Evolutionary conservation across 2,113 vertebrate species (phyloP).

Genomic region (Rousettus leschenaultii): DNA sequence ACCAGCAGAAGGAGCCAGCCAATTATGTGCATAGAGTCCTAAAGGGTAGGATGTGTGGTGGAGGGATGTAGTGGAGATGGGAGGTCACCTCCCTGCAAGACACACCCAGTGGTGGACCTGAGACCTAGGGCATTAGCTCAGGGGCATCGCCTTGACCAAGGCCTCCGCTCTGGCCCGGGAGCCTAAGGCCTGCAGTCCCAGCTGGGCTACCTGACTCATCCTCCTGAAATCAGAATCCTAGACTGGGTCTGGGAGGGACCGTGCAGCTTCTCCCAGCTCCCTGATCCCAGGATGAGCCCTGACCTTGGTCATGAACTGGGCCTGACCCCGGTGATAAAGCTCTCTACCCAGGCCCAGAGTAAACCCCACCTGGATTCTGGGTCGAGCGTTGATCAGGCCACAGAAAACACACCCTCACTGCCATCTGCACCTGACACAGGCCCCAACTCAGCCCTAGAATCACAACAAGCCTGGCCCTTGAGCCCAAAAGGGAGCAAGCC

Average conservation of each 20-base stretch:
- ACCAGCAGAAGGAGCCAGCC: not conserved
- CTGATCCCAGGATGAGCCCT: not conserved
- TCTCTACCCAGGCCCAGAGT: not conserved
- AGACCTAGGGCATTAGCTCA: not conserved
- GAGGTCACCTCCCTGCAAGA: not conserved
- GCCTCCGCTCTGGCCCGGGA: not conserved
- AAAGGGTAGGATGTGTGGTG: not conserved
- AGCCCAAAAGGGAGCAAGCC: not conserved
- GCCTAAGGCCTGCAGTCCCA: not conserved
- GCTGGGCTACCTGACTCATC: not conserved
- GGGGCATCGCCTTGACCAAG: not conserved
- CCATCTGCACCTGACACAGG: not conserved
- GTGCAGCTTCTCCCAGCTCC: not conserved
- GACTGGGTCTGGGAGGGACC: not conserved
- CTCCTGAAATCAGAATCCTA: not conserved
- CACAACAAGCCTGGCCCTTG: not conserved
- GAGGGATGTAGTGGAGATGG: not conserved
- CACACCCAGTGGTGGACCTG: not conserved
- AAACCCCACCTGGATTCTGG: not conserved
- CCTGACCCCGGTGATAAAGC: not conserved
- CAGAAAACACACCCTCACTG: not conserved
- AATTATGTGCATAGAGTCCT: not conserved
- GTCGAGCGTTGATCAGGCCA: not conserved
- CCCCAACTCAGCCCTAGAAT: not conserved
- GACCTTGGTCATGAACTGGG: not conserved